Evolutionary conservation across 2,888 invertebrate genomes (phyloP).

Genomic region (Urechis unicinctus): DNA sequence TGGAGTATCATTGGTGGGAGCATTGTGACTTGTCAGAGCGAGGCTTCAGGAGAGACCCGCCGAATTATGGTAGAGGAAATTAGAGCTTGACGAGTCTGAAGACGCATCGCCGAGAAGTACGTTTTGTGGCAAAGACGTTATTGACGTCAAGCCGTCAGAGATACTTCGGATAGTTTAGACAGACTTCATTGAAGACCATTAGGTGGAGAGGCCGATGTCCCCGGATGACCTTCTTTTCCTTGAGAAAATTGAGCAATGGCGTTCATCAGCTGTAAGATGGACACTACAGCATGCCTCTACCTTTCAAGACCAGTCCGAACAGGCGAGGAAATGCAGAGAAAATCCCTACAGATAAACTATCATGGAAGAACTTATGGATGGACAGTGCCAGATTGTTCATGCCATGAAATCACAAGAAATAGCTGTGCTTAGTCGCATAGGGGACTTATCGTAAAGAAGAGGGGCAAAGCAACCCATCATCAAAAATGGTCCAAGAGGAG

Average conservation of each 20-base stretch:
- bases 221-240: slow-evolving; percentile 1
- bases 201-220: not conserved
- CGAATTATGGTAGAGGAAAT: no score
- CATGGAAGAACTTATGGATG: no score
- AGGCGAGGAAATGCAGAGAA: slow-evolving; percentile 1
- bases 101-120: no score
- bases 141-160: no score
- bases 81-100: no score
- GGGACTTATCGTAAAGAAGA: slow-evolving; percentile 5
- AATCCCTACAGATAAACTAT: not conserved
- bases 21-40: no score
- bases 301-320: not conserved
- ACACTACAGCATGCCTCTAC: no score
- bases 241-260: not conserved
- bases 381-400: slow-evolving; percentile 4
- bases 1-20: no score
- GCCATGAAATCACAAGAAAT: not conserved
- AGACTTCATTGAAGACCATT: slow-evolving; percentile 10
- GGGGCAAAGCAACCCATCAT: not conserved
- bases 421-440: not conserved
- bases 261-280: not conserved
- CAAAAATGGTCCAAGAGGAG: not conserved
- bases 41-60: no score
- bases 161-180: no score
- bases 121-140: not conserved